A percentile compares a stretch with the other conserved stretches of the same genome.
Conservation (phyloP, 1,140 invertebrate species). For the Trichonephila clavata region DNA sequence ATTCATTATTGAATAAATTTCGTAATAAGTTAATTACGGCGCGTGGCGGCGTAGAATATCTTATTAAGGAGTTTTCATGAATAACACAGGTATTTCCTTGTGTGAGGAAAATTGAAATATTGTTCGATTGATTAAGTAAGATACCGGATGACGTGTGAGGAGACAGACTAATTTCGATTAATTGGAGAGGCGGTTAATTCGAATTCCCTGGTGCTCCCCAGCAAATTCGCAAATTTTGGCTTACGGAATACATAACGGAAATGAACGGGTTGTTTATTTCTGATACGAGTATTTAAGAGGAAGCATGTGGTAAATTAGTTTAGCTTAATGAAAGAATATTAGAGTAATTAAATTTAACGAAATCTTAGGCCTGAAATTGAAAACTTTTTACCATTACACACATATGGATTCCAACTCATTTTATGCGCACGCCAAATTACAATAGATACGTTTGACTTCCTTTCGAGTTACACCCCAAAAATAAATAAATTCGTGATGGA, state of each 20-base stretch:
- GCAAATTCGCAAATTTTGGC: not conserved
- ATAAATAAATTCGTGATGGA: too few relatives aligned
- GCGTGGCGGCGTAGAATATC: not conserved
- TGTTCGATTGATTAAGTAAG: not conserved
- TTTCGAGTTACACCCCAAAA: too few relatives aligned
- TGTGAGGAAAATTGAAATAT: slow-evolving; percentile 14
- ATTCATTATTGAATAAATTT: not conserved
- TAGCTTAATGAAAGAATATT: not conserved
- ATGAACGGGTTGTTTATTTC: not conserved
- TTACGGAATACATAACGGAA: too few relatives aligned
- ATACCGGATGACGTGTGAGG: not conserved
- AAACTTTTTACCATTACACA: too few relatives aligned
- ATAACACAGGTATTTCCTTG: not conserved
- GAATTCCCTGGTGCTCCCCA: not conserved
- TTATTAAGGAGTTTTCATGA: not conserved
- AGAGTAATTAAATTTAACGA: too few relatives aligned
- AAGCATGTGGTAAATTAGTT: not conserved
- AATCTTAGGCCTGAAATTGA: too few relatives aligned
- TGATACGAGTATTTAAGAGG: not conserved
- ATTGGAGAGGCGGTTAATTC: not conserved
- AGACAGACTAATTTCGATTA: not conserved
- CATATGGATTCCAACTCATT: too few relatives aligned
- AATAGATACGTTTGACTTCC: too few relatives aligned
- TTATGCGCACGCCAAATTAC: too few relatives aligned
- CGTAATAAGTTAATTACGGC: not conserved